Percentiles rank a stretch among this genome's conserved stretches.
Conservation (phyloP, 1,140 invertebrate species). For the Thaumetopoea pityocampa region DNA sequence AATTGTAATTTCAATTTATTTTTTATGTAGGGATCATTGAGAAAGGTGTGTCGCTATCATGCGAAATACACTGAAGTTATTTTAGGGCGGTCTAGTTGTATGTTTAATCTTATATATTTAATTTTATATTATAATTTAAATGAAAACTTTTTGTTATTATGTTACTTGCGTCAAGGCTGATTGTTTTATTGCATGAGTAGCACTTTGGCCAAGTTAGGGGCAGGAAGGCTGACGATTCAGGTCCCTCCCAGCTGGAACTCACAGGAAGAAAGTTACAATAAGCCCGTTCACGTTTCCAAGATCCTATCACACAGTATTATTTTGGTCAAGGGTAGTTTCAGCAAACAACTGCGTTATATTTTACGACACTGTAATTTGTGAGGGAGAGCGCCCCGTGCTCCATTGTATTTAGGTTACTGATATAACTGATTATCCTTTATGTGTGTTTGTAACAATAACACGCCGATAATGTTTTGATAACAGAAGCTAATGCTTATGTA, state of each 20-base stretch:
- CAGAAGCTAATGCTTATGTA: too few species aligned
- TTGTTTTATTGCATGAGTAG: constrained; percentile 70
- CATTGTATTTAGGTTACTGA: constrained; percentile 18
- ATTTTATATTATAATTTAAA: constrained; percentile 20
- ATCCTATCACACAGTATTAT: constrained; percentile 60
- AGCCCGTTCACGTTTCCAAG: constrained; percentile 47
- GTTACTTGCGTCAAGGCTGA: constrained; percentile 53
- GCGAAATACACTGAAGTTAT: too few species aligned
- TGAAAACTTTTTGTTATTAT: constrained; percentile 48
- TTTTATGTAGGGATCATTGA: too few species aligned
- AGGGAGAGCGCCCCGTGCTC: constrained; percentile 12
- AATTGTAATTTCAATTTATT: too few species aligned
- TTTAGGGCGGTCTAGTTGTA: too few species aligned
- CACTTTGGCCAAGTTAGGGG: constrained; percentile 33
- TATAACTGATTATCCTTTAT: constrained; percentile 10
- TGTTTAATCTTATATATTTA: constrained; percentile 8
- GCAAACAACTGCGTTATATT: constrained; percentile 34
- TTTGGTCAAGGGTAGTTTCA: constrained; percentile 64
- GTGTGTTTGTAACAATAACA: constrained; percentile 4
- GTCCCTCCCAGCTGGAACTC: constrained; percentile 56
- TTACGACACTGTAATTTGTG: constrained; percentile 31
- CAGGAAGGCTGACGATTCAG: constrained; percentile 5
- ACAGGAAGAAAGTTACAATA: constrained; percentile 55
- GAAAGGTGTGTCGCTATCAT: too few species aligned
- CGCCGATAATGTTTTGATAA: constrained; percentile 3